A percentile compares a stretch with the other conserved stretches of the same genome.
Conservation (phyloP, 2,113 vertebrate genomes). For the Tragulus kanchil region DNA sequence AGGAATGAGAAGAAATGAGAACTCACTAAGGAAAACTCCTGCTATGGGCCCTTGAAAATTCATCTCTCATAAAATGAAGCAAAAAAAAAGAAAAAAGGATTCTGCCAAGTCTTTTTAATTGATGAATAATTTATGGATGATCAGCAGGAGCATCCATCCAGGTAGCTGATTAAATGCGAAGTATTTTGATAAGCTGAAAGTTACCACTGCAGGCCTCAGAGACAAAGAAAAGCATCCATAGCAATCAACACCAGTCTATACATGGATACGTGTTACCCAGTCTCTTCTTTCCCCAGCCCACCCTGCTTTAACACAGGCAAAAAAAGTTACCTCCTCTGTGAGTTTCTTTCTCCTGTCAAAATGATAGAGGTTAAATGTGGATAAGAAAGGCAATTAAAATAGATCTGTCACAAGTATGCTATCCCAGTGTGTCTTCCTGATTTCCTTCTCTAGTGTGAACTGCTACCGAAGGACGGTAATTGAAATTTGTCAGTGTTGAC, state of each 20-base stretch:
- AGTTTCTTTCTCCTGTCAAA: conserved; percentile 67
- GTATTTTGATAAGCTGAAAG: conserved; percentile 77
- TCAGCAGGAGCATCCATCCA: conserved; percentile 76
- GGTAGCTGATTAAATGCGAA: conserved; percentile 81
- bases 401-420: conserved; percentile 72
- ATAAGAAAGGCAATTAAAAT: conserved; percentile 86
- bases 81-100: conserved; percentile 12
- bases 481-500: conserved; percentile 85
- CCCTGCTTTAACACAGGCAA: conserved; percentile 16
- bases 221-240: background rate
- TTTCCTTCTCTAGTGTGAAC: conserved; percentile 75
- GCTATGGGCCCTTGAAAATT: conserved; percentile 41
- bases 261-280: conserved; percentile 9
- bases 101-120: conserved; percentile 64
- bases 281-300: conserved; percentile 57
- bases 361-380: conserved; percentile 79
- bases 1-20: background rate
- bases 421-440: conserved; percentile 72
- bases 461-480: conserved; percentile 75
- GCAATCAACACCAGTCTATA: conserved; percentile 53
- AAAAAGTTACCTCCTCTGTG: conserved; percentile 68
- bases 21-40: conserved; percentile 46
- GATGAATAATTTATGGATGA: conserved; percentile 83
- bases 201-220: background rate
- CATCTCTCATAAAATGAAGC: conserved; percentile 64